Evolutionary conservation across 1,140 invertebrate species (phyloP).

Genomic region (Ptiloglossa arizonensis): DNA sequence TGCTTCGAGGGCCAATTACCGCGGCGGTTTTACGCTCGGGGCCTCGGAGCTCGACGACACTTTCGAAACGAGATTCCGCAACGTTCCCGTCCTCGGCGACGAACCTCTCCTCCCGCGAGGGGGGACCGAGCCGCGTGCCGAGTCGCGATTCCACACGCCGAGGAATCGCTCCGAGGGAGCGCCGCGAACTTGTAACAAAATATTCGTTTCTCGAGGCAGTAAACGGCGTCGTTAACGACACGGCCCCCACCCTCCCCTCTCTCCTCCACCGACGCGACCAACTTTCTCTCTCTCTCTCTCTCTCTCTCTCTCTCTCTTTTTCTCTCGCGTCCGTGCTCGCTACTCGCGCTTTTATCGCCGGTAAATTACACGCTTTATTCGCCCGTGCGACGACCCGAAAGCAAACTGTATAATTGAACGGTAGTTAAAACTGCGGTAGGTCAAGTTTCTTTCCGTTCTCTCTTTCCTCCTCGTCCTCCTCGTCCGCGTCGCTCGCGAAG

Average conservation of each 20-base stretch:
- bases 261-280: too few species aligned
- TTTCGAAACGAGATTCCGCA: slow-evolving; percentile 24
- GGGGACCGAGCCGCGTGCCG: slow-evolving; percentile 14
- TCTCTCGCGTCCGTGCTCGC: slow-evolving; percentile 39
- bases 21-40: slow-evolving; percentile 21
- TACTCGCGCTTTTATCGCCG: slow-evolving; percentile 76
- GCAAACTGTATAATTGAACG: slow-evolving; percentile 76
- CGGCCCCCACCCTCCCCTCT: slow-evolving; percentile 40
- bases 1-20: slow-evolving; percentile 57
- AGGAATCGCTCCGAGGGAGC: slow-evolving; percentile 29
- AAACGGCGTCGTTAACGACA: slow-evolving; percentile 80
- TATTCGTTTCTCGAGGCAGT: slow-evolving; percentile 77
- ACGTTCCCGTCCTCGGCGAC: background rate
- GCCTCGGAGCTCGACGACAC: slow-evolving; percentile 9
- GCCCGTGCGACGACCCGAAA: slow-evolving; percentile 69
- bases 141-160: slow-evolving; percentile 10
- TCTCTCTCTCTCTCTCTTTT: slow-evolving; percentile 21
- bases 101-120: too few species aligned
- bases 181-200: slow-evolving; percentile 73
- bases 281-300: slow-evolving; percentile 16
- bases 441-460: slow-evolving; percentile 58
- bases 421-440: slow-evolving; percentile 76
- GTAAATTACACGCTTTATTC: slow-evolving; percentile 81
- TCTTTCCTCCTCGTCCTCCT: slow-evolving; percentile 26
- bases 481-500: background rate